A percentile compares a stretch with the other conserved stretches of the same genome.
These are phyloP conservation scores for Thunnus maccoyii DNA, from an alignment of 2,113 vertebrate genomes.

Conservation along the genomic window DNA sequence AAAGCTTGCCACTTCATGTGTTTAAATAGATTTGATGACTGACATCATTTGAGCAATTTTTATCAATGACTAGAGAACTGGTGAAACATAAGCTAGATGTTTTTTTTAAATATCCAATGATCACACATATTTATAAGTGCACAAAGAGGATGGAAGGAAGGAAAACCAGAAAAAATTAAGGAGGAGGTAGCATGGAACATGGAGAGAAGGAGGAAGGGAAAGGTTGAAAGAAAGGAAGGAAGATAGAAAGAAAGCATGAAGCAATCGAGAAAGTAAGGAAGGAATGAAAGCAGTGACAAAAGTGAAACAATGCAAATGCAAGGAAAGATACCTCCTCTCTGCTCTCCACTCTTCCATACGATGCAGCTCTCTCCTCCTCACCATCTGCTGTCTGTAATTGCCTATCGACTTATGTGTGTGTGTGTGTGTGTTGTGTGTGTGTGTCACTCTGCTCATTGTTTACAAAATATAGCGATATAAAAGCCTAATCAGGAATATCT, in stretches of 20 bases:
- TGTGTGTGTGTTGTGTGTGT: slow-evolving; percentile 5
- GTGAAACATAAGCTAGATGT: not conserved
- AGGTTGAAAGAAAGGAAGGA: not conserved
- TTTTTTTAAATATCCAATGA: not conserved
- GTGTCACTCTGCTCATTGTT: slow-evolving; percentile 39
- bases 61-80: not conserved
- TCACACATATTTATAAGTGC: not conserved
- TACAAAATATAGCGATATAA: not conserved
- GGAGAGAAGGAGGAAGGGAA: not conserved
- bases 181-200: not conserved
- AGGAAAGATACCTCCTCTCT: slow-evolving; percentile 46
- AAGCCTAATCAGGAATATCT: slow-evolving; percentile 14
- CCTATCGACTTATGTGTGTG: slow-evolving; percentile 37
- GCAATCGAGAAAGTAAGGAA: not conserved
- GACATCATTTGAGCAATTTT: slow-evolving; percentile 11
- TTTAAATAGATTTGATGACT: slow-evolving; percentile 33
- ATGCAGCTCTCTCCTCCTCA: slow-evolving; percentile 60
- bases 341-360: slow-evolving; percentile 47
- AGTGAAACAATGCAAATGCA: slow-evolving; percentile 27
- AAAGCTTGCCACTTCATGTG: slow-evolving; percentile 32
- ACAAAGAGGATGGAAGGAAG: not conserved
- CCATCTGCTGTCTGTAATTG: slow-evolving; percentile 69
- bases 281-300: slow-evolving; percentile 9
- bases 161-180: not conserved
- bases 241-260: not conserved